Percentiles rank a stretch among this genome's conserved stretches.
These are phyloP conservation scores for Musca vetustissima DNA, from an alignment of 1,140 invertebrate genomes.

Conservation along the genomic window DNA sequence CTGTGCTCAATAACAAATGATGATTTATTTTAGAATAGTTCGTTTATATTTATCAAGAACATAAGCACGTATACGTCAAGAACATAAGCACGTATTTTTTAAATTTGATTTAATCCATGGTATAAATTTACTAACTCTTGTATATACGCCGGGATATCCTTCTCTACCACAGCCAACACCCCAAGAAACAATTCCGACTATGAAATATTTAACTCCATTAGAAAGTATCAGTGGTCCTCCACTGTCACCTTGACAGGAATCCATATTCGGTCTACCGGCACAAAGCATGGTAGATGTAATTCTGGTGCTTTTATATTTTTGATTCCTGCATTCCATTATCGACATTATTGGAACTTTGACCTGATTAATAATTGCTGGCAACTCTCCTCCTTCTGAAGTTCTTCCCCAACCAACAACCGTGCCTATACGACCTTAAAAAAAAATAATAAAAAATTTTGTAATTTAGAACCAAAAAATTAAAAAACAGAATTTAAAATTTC, in stretches of 20 bases:
- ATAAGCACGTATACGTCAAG: no score
- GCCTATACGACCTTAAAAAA: slow-evolving; percentile 58
- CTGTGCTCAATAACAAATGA: no score
- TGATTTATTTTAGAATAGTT: no score
- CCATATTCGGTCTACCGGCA: slow-evolving; percentile 74
- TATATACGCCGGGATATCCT: slow-evolving; percentile 60
- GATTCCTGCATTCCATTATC: slow-evolving; percentile 73
- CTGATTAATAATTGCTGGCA: slow-evolving; percentile 79
- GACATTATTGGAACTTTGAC: slow-evolving; percentile 82
- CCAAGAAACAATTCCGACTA: slow-evolving; percentile 72
- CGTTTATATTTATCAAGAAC: no score
- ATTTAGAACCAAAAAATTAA: no score
- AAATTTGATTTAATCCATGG: slow-evolving; percentile 55
- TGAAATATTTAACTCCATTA: slow-evolving; percentile 71
- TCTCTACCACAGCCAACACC: slow-evolving; percentile 68
- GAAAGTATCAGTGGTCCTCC: slow-evolving; percentile 78
- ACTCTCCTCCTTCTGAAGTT: slow-evolving; percentile 74
- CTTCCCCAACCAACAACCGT: slow-evolving; percentile 82
- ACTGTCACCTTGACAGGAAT: slow-evolving; percentile 84
- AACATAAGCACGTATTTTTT: slow-evolving; percentile 54
- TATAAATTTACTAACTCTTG: slow-evolving; percentile 53
- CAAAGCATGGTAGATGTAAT: slow-evolving; percentile 82
- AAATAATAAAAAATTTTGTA: background rate
- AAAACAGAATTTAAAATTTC: no score
- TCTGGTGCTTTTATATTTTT: slow-evolving; percentile 77